Conservation (phyloP, 2,888 invertebrate species). For the Oscheius sp. region DNA sequence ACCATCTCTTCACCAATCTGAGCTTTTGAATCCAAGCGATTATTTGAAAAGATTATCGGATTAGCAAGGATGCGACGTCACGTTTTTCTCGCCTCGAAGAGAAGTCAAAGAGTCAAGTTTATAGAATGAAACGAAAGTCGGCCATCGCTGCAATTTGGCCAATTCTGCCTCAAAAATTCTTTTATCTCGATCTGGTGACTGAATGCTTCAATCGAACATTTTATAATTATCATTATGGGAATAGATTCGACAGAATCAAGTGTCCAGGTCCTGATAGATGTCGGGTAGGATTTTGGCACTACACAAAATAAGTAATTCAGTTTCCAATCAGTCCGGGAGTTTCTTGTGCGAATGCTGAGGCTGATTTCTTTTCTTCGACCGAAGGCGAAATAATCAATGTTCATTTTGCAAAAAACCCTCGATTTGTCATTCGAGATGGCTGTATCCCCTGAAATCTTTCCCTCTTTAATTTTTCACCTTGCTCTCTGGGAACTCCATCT, state of each 20-base stretch:
- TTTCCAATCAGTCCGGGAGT: conserved; percentile 1
- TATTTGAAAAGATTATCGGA: not conserved
- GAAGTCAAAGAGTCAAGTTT: not conserved
- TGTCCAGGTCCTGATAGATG: conserved; percentile 24
- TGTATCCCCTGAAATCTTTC: conserved; percentile 18
- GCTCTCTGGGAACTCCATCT: too few species aligned
- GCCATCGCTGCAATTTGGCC: not conserved
- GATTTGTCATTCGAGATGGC: not conserved
- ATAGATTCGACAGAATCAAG: not conserved
- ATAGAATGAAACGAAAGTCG: not conserved
- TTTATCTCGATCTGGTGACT: conserved; percentile 12
- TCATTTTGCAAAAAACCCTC: not conserved
- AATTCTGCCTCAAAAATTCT: not conserved
- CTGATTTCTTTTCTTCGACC: conserved; percentile 3
- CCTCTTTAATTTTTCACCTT: not conserved
- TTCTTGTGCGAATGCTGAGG: conserved; percentile 5
- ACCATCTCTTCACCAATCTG: not conserved
- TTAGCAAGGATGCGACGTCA: not conserved
- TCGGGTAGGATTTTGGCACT: not conserved
- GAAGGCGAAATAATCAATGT: not conserved
- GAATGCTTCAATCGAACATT: conserved; percentile 16
- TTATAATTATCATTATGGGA: conserved; percentile 10
- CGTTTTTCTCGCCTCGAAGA: not conserved
- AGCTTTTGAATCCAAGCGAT: not conserved
- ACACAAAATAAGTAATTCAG: not conserved